Percentiles rank a stretch among this genome's conserved stretches.
phyloP scores from a whole-genome alignment of 2,888 invertebrate species.

The Dione juno region DNA sequence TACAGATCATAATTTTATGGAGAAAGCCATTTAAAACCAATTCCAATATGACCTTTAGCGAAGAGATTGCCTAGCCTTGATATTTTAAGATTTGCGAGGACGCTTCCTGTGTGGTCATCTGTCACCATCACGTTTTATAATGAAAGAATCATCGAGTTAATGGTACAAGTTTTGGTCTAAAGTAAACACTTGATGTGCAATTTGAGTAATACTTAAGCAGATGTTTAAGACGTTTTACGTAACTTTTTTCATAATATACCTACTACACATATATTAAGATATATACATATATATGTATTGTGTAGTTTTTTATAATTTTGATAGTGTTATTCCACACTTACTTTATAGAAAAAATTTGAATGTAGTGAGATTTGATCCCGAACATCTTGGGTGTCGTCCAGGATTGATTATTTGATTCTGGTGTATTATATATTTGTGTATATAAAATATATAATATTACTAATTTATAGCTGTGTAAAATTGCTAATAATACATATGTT shows the following conservation, averaged over 20 bases:
- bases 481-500: no score
- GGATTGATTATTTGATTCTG: no score
- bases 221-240: conserved; percentile 5
- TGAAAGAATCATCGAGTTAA: conserved; percentile 19
- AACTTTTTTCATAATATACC: background rate
- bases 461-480: no score
- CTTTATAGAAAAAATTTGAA: no score
- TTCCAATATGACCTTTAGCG: conserved; percentile 4
- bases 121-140: background rate
- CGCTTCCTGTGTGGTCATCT: conserved; percentile 29
- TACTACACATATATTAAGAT: background rate
- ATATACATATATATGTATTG: no score
- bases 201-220: background rate
- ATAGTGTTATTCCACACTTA: no score
- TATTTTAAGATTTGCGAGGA: conserved; percentile 29
- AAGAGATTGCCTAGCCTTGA: conserved; percentile 37
- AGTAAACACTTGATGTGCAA: conserved; percentile 1
- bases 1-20: background rate
- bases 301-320: no score
- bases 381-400: no score
- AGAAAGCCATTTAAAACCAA: conserved; percentile 11
- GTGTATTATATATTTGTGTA: no score
- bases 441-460: no score
- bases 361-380: no score
- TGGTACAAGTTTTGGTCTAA: conserved; percentile 1